These are phyloP conservation scores for Sceloporus tristichus DNA, from an alignment of 2,113 vertebrate species.

Conservation along the genomic window DNA sequence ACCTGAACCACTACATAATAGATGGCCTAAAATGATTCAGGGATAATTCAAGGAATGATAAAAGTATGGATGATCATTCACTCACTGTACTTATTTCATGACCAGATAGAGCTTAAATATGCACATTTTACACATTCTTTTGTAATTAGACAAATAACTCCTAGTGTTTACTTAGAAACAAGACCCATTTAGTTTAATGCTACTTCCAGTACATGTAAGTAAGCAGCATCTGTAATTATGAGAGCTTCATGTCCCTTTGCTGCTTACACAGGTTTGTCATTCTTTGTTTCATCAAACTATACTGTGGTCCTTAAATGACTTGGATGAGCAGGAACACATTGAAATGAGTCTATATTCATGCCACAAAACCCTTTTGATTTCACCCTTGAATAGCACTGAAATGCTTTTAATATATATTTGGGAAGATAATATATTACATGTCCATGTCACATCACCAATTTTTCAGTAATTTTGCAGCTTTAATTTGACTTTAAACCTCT, in stretches of 20 bases:
- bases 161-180: not conserved
- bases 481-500: constrained; percentile 17
- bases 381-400: not conserved
- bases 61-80: not conserved
- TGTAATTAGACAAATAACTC: not conserved
- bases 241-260: not conserved
- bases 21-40: not conserved
- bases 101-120: not conserved
- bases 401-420: not conserved
- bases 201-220: not conserved
- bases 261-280: not conserved
- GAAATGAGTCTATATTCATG: not conserved
- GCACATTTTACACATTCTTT: not conserved
- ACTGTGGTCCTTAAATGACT: not conserved
- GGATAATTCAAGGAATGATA: not conserved
- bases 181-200: not conserved
- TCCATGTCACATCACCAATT: constrained; percentile 15
- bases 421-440: not conserved
- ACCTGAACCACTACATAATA: not conserved
- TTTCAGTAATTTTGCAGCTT: constrained; percentile 14
- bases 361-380: not conserved
- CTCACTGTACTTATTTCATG: not conserved
- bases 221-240: too few relatives aligned
- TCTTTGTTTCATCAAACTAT: not conserved
- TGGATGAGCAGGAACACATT: not conserved